phyloP scores from a whole-genome alignment of 2,797 vertebrate genomes.

The Acipenser transmontanus region DNA sequence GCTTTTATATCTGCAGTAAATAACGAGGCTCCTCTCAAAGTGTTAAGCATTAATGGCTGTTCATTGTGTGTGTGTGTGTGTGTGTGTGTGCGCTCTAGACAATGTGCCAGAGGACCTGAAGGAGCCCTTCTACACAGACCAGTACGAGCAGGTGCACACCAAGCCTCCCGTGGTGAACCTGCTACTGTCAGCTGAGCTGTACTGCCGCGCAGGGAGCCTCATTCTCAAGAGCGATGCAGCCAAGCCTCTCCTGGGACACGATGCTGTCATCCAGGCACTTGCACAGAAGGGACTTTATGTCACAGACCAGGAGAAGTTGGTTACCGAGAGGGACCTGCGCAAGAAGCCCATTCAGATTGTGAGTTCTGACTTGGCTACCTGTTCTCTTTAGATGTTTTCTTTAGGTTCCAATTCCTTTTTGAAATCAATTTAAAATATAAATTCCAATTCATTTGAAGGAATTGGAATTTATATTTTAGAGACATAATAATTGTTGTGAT shows the following conservation, averaged over 20 bases:
- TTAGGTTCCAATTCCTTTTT: too few species aligned
- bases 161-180: constrained; percentile 86
- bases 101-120: constrained; percentile 80
- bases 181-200: constrained; percentile 89
- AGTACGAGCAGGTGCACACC: constrained; percentile 96
- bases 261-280: constrained; percentile 89
- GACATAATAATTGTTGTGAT: too few species aligned
- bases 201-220: constrained; percentile 86
- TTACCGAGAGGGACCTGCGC: constrained; percentile 87
- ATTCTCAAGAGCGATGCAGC: constrained; percentile 82
- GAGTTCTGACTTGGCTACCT: constrained; percentile 40
- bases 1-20: too few species aligned
- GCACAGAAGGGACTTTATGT: constrained; percentile 91
- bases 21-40: too few species aligned
- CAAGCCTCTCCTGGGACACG: constrained; percentile 84
- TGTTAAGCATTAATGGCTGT: not conserved
- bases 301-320: constrained; percentile 87
- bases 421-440: too few species aligned
- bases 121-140: constrained; percentile 94
- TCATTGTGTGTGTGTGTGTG: constrained; percentile 5
- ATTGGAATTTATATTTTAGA: too few species aligned
- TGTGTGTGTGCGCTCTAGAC: constrained; percentile 54
- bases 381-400: not conserved
- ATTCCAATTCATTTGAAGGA: too few species aligned
- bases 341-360: constrained; percentile 95